Evolutionary conservation across 2,797 vertebrate species (phyloP), one percentile per base, ranked within the genome.

Genomic region (Chiloscyllium punctatum): DNA sequence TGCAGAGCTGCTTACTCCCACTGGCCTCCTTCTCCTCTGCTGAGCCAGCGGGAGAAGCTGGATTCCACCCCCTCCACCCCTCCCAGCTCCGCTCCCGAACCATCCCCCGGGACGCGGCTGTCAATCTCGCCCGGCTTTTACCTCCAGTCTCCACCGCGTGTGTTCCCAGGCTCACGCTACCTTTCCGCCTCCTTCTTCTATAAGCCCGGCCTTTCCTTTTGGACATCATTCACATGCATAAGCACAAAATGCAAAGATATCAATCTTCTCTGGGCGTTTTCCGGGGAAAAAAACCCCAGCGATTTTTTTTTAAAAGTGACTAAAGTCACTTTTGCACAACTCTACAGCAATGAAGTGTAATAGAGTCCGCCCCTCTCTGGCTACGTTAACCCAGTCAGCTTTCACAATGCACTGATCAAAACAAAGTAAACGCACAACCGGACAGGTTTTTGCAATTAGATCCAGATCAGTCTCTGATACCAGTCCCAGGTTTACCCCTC

Each of bases 121-220:
- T 62, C n/a, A 37, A 69, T 66, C 66, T 3, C 4, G 5, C 62
- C 62, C 6, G 62, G n/a, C 30, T 1, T 69, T 92, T 92, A 92
- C 90, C 90, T 92, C 18, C 90, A 25, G 30, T 18, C 1, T n/a
- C 30, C 53, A 57, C 18, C 21, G 9, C 90, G 1, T 33, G 90
- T 11, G 62, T 11, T 4, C 30, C 87, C 1, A 1, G 53, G 57
- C 25, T 62, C 53, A 18, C 4, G n/a, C n/a, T 37, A 37, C 51
- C 51, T 94, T 23, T 72, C 4, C 92, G 92, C 27, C 42, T 21
- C 68, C 94, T 51, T 5, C 68, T 95, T 9, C 94, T 53, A 5
- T 51, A 51, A 30, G 71, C 30, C 71, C 94, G 94, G 2, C 94
- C 94, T 95, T 74, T 74, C 94, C 71, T 74, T 51, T 51, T 95